phyloP scores from a whole-genome alignment of 1,140 invertebrate species.

The Drosophila ficusphila region DNA sequence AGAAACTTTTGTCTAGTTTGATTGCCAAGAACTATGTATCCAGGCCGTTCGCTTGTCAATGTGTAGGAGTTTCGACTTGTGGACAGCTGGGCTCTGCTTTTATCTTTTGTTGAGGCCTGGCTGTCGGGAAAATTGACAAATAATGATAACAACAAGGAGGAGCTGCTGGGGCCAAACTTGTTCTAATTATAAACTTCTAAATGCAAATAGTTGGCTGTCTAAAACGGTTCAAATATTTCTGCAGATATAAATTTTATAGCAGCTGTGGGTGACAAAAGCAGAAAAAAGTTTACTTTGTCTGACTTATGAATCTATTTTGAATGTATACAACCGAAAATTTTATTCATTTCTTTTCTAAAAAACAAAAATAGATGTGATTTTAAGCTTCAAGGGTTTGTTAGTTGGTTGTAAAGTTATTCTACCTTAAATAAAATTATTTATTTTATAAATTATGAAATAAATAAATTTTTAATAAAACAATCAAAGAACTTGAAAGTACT shows the following conservation, averaged over 20 bases:
- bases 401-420: no score
- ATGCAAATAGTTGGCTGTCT: constrained; percentile 3
- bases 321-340: no score
- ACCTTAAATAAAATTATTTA: no score
- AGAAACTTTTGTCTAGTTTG: constrained; percentile 71
- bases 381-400: no score
- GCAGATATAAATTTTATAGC: no score
- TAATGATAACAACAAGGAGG: constrained; percentile 43
- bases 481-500: no score
- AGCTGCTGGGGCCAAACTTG: constrained; percentile 30
- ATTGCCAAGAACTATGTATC: constrained; percentile 49
- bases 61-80: constrained; percentile 16
- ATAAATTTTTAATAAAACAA: no score
- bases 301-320: no score
- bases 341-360: no score
- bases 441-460: no score
- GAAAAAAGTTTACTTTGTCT: neutral
- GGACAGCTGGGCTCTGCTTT: constrained; percentile 45
- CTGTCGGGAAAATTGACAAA: constrained; percentile 32
- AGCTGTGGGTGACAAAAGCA: neutral
- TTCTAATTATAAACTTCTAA: constrained; percentile 48
- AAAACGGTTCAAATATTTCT: constrained; percentile 15
- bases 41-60: constrained; percentile 3
- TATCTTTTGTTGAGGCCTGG: constrained; percentile 30
- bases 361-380: no score